Evolutionary conservation across 1,140 invertebrate genomes (phyloP).

Genomic region (Muscidifurax raptorellus): DNA sequence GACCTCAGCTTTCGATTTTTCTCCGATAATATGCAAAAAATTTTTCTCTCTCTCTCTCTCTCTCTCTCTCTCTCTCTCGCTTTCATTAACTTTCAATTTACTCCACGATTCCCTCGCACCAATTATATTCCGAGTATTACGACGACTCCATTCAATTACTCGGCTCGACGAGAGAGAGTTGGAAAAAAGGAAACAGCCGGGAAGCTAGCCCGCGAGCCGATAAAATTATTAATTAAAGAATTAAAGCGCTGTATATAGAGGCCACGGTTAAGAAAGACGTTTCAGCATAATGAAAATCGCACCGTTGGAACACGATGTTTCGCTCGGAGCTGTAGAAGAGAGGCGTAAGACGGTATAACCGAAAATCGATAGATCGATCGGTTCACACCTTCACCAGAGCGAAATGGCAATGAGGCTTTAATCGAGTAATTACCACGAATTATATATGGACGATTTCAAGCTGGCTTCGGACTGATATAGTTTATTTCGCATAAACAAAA

Average conservation of each 20-base stretch:
- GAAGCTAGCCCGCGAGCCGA: not conserved
- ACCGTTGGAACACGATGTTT: not conserved
- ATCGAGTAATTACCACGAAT: not conserved
- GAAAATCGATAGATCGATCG: not conserved
- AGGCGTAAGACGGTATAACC: not conserved
- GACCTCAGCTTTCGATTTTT: too few relatives aligned
- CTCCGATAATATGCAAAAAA: not conserved
- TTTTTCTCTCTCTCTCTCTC: not conserved
- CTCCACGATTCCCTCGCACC: not conserved
- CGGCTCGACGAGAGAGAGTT: not conserved
- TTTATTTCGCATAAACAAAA: not conserved
- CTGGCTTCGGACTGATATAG: too few relatives aligned
- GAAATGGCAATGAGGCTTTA: not conserved
- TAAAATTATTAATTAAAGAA: conserved; percentile 45
- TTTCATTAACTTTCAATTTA: conserved; percentile 48
- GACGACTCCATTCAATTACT: conserved; percentile 37
- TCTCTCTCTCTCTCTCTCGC: not conserved
- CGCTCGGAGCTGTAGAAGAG: not conserved
- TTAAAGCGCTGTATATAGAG: not conserved
- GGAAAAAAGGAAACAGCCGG: conserved; percentile 11
- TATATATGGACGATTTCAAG: too few relatives aligned
- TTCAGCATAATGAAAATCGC: conserved; percentile 42
- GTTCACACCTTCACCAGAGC: not conserved
- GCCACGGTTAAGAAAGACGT: conserved; percentile 17
- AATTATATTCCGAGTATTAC: conserved; percentile 41